These are phyloP conservation scores for Mayetiola destructor DNA, from an alignment of 2,888 invertebrate species.

Conservation along the genomic window DNA sequence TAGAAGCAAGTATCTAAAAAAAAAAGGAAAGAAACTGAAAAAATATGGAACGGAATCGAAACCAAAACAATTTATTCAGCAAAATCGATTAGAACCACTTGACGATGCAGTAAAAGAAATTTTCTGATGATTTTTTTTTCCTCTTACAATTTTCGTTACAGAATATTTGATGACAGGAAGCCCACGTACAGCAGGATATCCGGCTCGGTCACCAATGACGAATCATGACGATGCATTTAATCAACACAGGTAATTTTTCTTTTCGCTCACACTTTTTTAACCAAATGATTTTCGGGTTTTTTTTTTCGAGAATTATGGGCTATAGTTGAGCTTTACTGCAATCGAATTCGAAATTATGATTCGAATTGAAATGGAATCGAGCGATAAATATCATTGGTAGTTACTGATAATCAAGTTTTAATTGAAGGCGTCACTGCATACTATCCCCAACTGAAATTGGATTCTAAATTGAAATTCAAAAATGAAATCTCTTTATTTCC, in stretches of 20 bases:
- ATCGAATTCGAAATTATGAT: too few relatives aligned
- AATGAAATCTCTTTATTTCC: too few relatives aligned
- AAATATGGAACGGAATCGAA: neutral
- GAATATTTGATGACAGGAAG: conserved; percentile 42
- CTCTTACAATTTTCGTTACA: conserved; percentile 32
- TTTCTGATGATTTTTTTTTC: too few relatives aligned
- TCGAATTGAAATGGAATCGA: too few relatives aligned
- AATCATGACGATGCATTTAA: conserved; percentile 32
- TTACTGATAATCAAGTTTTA: too few relatives aligned
- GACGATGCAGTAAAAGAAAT: too few relatives aligned
- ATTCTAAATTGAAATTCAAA: too few relatives aligned
- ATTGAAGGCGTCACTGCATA: too few relatives aligned
- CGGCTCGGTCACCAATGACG: conserved; percentile 33
- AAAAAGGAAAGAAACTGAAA: neutral
- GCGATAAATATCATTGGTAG: too few relatives aligned
- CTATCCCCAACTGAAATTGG: too few relatives aligned
- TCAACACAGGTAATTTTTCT: conserved; percentile 39
- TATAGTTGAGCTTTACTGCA: too few relatives aligned
- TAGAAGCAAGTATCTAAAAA: neutral
- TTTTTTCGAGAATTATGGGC: neutral
- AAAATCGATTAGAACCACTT: neutral
- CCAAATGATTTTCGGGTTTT: neutral
- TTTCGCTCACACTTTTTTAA: too few relatives aligned
- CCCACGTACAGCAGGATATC: conserved; percentile 37
- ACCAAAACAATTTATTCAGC: neutral